Evolutionary conservation across 2,888 invertebrate species (phyloP).

Genomic region (Erebia aethiops): DNA sequence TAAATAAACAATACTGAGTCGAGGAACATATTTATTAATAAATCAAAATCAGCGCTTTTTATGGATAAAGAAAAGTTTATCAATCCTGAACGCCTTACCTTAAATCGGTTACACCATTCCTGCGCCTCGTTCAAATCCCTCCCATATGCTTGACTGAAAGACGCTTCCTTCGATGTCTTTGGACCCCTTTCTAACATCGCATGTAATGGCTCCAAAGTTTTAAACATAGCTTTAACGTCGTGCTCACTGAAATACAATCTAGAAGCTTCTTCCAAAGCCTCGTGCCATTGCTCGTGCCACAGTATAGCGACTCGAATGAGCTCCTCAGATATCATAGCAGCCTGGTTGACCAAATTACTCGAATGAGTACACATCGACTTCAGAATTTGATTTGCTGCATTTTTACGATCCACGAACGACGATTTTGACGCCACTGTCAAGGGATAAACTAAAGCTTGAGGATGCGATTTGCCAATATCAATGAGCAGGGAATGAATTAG

Average conservation of each 20-base stretch:
- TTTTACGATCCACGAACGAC: conserved; percentile 91
- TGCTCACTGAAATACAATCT: conserved; percentile 97
- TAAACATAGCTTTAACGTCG: conserved; percentile 98
- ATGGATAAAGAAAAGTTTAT: no score
- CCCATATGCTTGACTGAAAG: conserved; percentile 98
- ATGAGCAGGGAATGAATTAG: conserved; percentile 96
- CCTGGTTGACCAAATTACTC: conserved; percentile 95
- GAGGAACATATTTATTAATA: no score
- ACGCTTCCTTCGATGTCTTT: conserved; percentile 97
- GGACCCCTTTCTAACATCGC: conserved; percentile 96
- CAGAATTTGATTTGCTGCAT: conserved; percentile 96
- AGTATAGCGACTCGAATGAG: conserved; percentile 98
- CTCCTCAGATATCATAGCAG: conserved; percentile 98
- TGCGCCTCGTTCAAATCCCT: conserved; percentile 96
- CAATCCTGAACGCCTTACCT: conserved; percentile 61
- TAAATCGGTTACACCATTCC: conserved; percentile 97
- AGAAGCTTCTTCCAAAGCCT: conserved; percentile 97
- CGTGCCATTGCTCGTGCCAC: conserved; percentile 99
- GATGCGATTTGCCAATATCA: conserved; percentile 98
- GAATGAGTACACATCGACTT: conserved; percentile 98
- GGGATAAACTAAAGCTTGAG: conserved; percentile 98
- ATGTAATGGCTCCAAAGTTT: conserved; percentile 96
- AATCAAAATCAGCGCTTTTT: no score
- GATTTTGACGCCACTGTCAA: conserved; percentile 98
- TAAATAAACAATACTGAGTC: no score